Conservation (phyloP, 2,888 invertebrate genomes). For the Standfussiana lucernea region DNA sequence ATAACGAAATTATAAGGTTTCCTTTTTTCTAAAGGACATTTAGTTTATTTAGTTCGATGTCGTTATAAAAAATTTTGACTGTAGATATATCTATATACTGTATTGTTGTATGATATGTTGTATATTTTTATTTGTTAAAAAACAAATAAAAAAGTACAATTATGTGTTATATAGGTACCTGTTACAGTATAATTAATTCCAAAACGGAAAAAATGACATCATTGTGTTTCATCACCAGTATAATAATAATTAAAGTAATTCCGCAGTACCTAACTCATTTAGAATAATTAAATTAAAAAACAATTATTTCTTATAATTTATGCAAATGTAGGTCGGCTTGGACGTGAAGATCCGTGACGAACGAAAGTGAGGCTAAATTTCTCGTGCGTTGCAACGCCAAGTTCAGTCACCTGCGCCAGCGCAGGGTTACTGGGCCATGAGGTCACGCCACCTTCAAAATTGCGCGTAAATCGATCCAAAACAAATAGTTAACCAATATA, state of each 20-base stretch:
- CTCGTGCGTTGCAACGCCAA: slow-evolving; percentile 77
- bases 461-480: slow-evolving; percentile 47
- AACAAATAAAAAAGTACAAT: too few relatives aligned
- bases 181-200: not conserved
- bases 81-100: too few relatives aligned
- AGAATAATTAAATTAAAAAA: slow-evolving; percentile 14
- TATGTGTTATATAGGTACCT: too few relatives aligned
- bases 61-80: too few relatives aligned
- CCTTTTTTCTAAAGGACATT: not conserved
- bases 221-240: not conserved
- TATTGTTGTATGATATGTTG: too few relatives aligned
- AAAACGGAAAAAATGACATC: not conserved
- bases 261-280: not conserved
- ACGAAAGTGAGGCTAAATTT: slow-evolving; percentile 84
- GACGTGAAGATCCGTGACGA: slow-evolving; percentile 80
- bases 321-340: slow-evolving; percentile 70
- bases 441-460: slow-evolving; percentile 77
- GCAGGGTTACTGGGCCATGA: slow-evolving; percentile 84
- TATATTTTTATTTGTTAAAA: too few relatives aligned
- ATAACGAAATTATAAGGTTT: not conserved
- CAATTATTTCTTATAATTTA: slow-evolving; percentile 40
- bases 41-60: too few relatives aligned
- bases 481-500: slow-evolving; percentile 25
- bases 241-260: slow-evolving; percentile 3
- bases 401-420: slow-evolving; percentile 76